Conservation (phyloP, 1,140 invertebrate species). For the Hylaeus volcanicus region DNA sequence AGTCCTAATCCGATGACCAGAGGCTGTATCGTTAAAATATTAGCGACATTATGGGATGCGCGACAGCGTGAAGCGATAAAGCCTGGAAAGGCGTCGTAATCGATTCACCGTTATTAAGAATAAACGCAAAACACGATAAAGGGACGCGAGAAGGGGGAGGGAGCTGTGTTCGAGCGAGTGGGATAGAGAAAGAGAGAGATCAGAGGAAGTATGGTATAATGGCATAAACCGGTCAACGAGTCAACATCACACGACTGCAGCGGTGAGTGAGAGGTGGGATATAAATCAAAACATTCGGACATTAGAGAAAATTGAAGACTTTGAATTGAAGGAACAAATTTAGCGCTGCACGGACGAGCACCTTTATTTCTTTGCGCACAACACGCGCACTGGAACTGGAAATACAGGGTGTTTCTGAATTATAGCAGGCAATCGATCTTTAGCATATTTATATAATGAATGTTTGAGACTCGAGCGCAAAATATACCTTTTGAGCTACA, state of each 20-base stretch:
- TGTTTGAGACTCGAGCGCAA: too few relatives aligned
- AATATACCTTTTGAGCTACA: too few relatives aligned
- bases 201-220: conserved; percentile 43
- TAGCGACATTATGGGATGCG: neutral
- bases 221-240: conserved; percentile 47
- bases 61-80: conserved; percentile 29
- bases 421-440: too few relatives aligned
- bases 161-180: conserved; percentile 14
- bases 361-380: neutral
- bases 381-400: neutral
- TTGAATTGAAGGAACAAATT: neutral
- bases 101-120: conserved; percentile 43
- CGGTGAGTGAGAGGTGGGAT: conserved; percentile 21
- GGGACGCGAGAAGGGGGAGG: neutral
- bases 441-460: neutral
- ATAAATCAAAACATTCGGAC: conserved; percentile 45
- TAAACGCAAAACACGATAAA: conserved; percentile 21
- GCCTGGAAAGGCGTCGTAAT: conserved; percentile 31
- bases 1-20: too few relatives aligned
- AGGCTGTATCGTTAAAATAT: conserved; percentile 11
- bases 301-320: conserved; percentile 22
- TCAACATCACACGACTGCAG: conserved; percentile 34
- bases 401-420: neutral
- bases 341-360: neutral
- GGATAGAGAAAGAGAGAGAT: conserved; percentile 39